Evolutionary conservation across 2,797 vertebrate genomes (phyloP), one percentile per base, ranked within the genome.

Genomic region (Leptoclinus maculatus): DNA sequence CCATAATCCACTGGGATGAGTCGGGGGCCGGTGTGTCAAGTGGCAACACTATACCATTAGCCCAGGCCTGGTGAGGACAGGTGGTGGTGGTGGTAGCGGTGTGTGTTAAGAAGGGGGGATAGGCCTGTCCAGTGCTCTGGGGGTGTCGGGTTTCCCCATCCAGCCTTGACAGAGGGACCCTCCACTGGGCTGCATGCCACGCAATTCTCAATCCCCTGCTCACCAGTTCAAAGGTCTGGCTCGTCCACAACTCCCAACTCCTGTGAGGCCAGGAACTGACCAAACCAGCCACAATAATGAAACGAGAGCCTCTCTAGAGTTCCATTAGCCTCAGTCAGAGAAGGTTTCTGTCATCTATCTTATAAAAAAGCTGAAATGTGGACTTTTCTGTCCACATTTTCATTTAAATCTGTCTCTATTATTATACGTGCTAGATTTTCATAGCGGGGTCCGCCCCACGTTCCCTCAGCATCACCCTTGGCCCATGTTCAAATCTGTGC

Each of bases 181-280:
- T 73, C 63, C 51, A 0, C 71, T 86, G 82, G 88, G 88, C 88
- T 78, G 73, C 72, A 82, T 88, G 88, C 84, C 90, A 83, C 73
- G 90, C 84, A 94, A 93, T 90, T 92, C 87, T 91, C 84, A 90
- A 89, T 73, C 82, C 45, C 59, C 62, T 34, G 74, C 39, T 80
- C 72, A 71, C 71, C 60, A 21, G 73, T 58, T 54, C 39, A 71
- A 79, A 74, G 68, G 60, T 71, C 63, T 69, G 49, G 49, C 59
- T 82, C 43, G 17, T 62, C 23, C 34, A 76, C 32, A 62, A 78
- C 76, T 34, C 43, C 36, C 70, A 63, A 25, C 34, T 66, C 32
- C n/a, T 53, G 16, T 45, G 29, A 73, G 45, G 23, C 57, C 62
- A 57, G 64, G 29, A 70, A 58, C 38, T 62, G 25, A 23, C 29